These are phyloP conservation scores for Drepanosiphum platanoidis DNA, from an alignment of 2,888 invertebrate genomes.

Conservation along the genomic window DNA sequence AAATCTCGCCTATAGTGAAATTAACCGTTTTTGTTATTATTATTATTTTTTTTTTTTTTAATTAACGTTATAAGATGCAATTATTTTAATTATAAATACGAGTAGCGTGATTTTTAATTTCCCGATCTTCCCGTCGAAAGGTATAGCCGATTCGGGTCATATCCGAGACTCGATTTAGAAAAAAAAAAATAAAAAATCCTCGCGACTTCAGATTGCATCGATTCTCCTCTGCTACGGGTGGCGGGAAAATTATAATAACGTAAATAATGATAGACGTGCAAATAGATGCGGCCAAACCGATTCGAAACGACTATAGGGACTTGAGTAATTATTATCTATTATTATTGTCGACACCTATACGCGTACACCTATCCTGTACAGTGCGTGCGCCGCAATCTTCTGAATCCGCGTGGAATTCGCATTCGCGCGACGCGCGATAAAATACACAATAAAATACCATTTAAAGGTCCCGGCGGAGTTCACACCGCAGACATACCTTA, in stretches of 20 bases:
- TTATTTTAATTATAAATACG: conserved; percentile 2
- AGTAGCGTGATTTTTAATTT: conserved; percentile 7
- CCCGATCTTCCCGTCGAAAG: not conserved
- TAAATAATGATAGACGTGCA: not conserved
- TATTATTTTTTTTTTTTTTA: conserved; percentile 66
- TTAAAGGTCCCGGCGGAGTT: no score
- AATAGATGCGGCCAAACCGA: not conserved
- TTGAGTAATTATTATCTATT: conserved; percentile 7
- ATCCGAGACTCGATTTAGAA: conserved; percentile 15
- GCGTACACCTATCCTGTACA: not conserved
- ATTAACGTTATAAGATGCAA: not conserved
- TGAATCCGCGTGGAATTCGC: not conserved
- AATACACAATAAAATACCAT: not conserved
- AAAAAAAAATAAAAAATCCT: conserved; percentile 31
- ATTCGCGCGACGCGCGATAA: not conserved
- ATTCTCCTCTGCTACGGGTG: not conserved
- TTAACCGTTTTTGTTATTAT: not conserved
- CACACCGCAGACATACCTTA: no score
- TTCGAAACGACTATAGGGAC: not conserved
- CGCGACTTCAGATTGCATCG: not conserved
- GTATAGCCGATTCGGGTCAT: conserved; percentile 1
- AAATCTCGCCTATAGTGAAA: not conserved
- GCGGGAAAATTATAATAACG: not conserved
- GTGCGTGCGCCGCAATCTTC: not conserved
- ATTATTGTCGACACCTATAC: not conserved